Percentiles rank a stretch among this genome's conserved stretches.
Conservation (phyloP, 2,888 invertebrate species). For the Mylabris sibirica region DNA sequence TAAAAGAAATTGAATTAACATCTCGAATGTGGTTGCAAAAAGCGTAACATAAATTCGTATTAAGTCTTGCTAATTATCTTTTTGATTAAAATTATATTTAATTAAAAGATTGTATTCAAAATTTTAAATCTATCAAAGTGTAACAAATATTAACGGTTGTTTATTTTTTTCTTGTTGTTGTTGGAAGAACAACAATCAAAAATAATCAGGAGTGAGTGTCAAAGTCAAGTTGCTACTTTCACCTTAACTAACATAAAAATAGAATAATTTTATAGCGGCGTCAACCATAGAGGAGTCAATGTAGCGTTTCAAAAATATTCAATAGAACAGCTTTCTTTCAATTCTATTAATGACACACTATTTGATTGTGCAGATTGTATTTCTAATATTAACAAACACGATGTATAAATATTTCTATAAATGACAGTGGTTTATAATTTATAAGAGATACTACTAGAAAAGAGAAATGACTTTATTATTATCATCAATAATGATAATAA, state of each 20-base stretch:
- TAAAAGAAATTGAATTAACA: background rate
- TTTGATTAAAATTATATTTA: no score
- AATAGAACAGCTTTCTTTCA: background rate
- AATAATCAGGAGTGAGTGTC: conserved; percentile 16
- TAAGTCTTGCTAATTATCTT: no score
- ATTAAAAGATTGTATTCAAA: no score
- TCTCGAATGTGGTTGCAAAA: background rate
- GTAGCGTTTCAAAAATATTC: background rate
- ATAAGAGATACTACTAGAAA: no score
- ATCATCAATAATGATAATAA: background rate
- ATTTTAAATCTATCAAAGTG: background rate
- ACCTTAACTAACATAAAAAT: background rate
- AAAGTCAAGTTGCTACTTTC: conserved; percentile 15
- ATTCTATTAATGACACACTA: background rate
- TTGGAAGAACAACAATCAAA: background rate
- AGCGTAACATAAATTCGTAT: no score
- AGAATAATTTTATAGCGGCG: background rate
- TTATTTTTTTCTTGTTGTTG: background rate
- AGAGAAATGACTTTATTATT: no score
- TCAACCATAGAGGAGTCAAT: background rate
- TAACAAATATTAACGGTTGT: background rate
- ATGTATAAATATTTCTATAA: background rate
- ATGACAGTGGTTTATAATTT: background rate
- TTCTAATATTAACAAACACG: background rate
- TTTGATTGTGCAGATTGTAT: background rate